Evolutionary conservation across 2,797 vertebrate species (phyloP).

Genomic region (Centroberyx gerrardi): DNA sequence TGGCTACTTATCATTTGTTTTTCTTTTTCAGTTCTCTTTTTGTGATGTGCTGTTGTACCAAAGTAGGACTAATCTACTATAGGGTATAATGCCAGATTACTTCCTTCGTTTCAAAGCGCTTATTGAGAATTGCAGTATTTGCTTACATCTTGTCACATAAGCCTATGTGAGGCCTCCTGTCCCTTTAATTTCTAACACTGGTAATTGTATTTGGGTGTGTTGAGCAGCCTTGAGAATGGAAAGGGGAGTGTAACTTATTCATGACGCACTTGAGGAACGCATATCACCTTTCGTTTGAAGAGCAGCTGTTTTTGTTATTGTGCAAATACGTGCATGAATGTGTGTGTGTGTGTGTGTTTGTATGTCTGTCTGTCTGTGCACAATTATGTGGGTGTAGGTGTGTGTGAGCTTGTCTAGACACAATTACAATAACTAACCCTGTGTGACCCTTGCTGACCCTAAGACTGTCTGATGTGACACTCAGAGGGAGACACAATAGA

Average conservation of each 20-base stretch:
- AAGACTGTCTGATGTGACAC: slow-evolving; percentile 62
- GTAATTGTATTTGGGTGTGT: slow-evolving; percentile 13
- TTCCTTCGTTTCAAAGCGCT: not conserved
- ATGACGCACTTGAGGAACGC: slow-evolving; percentile 12
- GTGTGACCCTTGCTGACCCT: slow-evolving; percentile 64
- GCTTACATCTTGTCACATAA: slow-evolving; percentile 4
- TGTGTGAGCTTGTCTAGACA: slow-evolving; percentile 57
- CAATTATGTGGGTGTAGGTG: slow-evolving; percentile 2
- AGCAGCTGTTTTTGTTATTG: slow-evolving; percentile 27
- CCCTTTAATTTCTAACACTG: slow-evolving; percentile 6
- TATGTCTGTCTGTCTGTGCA: slow-evolving; percentile 5
- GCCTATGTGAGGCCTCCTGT: not conserved
- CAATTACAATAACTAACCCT: slow-evolving; percentile 66
- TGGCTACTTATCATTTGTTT: not conserved
- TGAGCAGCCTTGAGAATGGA: slow-evolving; percentile 18
- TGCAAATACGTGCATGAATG: not conserved
- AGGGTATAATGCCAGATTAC: not conserved
- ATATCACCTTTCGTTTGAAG: not conserved
- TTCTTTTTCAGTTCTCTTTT: not conserved
- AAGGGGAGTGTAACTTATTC: slow-evolving; percentile 21
- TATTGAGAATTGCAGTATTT: not conserved
- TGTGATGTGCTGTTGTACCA: slow-evolving; percentile 7
- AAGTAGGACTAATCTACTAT: not conserved
- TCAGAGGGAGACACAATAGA: slow-evolving; percentile 65
- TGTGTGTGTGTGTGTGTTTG: slow-evolving; percentile 4